Percentiles rank a stretch among this genome's conserved stretches.
Evolutionary conservation across 2,113 vertebrate genomes (phyloP).

Genomic region (Chlorodrepanis virens): DNA sequence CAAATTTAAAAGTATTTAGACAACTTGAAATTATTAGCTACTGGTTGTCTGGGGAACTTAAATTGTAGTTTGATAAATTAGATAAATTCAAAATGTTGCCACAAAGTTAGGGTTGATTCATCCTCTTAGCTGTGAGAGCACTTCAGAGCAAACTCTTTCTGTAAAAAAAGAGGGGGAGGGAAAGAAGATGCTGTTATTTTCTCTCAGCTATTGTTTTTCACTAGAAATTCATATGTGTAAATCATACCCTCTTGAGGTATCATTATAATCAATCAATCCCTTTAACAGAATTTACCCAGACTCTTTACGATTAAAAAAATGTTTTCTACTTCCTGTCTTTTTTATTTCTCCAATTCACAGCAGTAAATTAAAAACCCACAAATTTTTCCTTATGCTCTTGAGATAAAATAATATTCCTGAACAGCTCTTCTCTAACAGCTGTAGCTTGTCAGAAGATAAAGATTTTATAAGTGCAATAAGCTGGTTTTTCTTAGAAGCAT

Average conservation of each 20-base stretch:
- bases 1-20: not conserved
- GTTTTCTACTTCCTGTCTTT: not conserved
- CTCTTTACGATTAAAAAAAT: not conserved
- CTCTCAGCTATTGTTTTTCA: not conserved
- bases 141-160: not conserved
- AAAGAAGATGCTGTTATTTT: not conserved
- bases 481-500: not conserved
- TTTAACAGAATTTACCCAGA: not conserved
- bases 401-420: not conserved
- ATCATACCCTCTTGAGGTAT: not conserved
- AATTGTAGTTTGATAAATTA: not conserved
- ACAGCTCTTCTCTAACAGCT: not conserved
- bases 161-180: not conserved
- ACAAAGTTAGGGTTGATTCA: not conserved
- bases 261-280: not conserved
- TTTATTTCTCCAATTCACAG: not conserved
- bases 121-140: not conserved
- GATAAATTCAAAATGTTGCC: not conserved
- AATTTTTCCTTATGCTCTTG: not conserved
- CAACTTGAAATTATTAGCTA: not conserved
- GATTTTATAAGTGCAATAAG: not conserved
- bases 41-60: not conserved
- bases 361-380: not conserved
- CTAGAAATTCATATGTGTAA: not conserved
- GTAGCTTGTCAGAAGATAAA: not conserved